Conservation (phyloP, 1,140 invertebrate species). For the Thaumatotibia leucotreta region DNA sequence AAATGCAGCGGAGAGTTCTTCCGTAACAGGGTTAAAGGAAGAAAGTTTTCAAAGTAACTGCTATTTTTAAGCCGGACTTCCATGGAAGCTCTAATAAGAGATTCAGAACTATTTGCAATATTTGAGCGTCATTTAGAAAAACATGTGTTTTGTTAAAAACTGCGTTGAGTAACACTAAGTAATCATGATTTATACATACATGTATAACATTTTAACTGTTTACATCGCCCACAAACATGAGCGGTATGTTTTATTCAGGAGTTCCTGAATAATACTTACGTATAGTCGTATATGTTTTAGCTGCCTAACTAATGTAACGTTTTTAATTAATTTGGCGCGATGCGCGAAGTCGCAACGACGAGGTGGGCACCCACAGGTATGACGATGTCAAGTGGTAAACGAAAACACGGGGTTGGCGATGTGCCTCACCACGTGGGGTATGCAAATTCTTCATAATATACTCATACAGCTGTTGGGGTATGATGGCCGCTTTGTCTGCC, state of each 20-base stretch:
- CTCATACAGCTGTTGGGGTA: neutral
- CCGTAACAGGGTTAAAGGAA: neutral
- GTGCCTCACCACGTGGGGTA: neutral
- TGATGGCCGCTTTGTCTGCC: neutral
- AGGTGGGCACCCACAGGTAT: neutral
- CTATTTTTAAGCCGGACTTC: neutral
- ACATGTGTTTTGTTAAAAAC: neutral
- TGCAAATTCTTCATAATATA: neutral
- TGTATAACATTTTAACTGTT: neutral
- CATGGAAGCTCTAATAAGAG: neutral
- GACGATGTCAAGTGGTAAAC: neutral
- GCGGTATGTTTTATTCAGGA: neutral
- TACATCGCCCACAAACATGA: neutral
- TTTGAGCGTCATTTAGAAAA: neutral
- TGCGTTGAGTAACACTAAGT: no score
- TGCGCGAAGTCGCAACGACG: neutral
- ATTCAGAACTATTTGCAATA: neutral
- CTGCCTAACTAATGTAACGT: neutral
- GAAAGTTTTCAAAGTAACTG: neutral
- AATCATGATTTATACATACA: no score
- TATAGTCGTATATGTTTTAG: neutral
- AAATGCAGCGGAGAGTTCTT: neutral
- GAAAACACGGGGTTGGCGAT: neutral
- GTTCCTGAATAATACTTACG: neutral
- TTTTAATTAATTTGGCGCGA: conserved; percentile 3